Conservation (phyloP, 2,797 vertebrate genomes). For the Philypnodon macrostomus region DNA sequence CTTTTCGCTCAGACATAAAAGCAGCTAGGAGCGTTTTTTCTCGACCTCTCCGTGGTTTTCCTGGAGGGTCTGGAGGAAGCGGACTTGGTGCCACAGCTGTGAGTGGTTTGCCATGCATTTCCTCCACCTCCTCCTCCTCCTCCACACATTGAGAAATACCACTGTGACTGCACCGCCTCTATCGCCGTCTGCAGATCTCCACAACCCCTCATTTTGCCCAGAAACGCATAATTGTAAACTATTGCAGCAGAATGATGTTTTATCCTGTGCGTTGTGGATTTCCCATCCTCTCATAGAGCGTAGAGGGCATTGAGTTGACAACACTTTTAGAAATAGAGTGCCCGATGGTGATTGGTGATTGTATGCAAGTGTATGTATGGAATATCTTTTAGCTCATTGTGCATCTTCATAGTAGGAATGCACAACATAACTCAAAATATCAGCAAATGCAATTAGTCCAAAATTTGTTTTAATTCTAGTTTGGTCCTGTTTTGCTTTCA, state of each 20-base stretch:
- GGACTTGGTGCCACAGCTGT: constrained; percentile 70
- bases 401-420: no score
- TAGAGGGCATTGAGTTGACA: constrained; percentile 21
- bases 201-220: constrained; percentile 68
- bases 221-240: constrained; percentile 68
- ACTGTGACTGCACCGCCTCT: constrained; percentile 55
- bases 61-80: constrained; percentile 73
- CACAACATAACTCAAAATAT: no score
- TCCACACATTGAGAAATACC: constrained; percentile 33
- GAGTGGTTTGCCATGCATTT: constrained; percentile 70
- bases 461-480: no score
- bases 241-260: constrained; percentile 57
- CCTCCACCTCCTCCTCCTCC: constrained; percentile 58
- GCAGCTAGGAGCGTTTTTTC: constrained; percentile 52
- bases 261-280: constrained; percentile 58
- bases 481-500: no score
- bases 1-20: constrained; percentile 28
- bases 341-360: constrained; percentile 4
- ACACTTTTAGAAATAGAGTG: constrained; percentile 34
- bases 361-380: constrained; percentile 25
- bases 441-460: no score
- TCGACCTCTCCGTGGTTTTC: constrained; percentile 70
- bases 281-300: constrained; percentile 44
- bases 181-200: constrained; percentile 66
- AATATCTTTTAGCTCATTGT: no score